Conservation (phyloP, 2,888 invertebrate genomes). For the Apodemia mormo region DNA sequence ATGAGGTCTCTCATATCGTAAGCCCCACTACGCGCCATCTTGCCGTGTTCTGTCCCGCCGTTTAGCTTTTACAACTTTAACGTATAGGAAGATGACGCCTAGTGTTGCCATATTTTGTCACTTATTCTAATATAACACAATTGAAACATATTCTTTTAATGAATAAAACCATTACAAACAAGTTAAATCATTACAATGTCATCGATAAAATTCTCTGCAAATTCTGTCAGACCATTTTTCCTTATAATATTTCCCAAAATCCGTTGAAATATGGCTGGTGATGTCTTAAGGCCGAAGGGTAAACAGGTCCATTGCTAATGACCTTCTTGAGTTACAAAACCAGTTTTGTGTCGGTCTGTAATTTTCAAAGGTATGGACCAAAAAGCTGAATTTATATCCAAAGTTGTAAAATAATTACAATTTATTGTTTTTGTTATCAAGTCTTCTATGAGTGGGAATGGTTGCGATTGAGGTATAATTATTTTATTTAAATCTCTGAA, state of each 20-base stretch:
- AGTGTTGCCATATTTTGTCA: too few species aligned
- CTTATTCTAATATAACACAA: too few species aligned
- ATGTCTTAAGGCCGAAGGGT: constrained; percentile 44
- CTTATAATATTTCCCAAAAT: constrained; percentile 30
- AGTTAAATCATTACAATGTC: too few species aligned
- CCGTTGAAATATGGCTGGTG: constrained; percentile 43
- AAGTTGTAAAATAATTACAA: constrained; percentile 45
- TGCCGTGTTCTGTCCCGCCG: too few species aligned
- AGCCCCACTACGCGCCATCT: too few species aligned
- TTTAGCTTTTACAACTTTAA: too few species aligned
- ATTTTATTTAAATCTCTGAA: constrained; percentile 15
- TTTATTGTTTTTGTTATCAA: constrained; percentile 46
- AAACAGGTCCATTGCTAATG: constrained; percentile 40
- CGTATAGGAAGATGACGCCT: too few species aligned
- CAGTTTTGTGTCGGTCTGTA: constrained; percentile 47
- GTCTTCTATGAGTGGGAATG: constrained; percentile 31
- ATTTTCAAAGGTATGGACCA: constrained; percentile 51
- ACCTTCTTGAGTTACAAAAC: constrained; percentile 38
- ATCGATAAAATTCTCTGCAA: constrained; percentile 26
- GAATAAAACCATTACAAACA: too few species aligned
- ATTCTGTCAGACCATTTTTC: constrained; percentile 27
- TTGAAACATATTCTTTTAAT: too few species aligned
- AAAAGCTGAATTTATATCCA: constrained; percentile 54
- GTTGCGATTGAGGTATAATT: constrained; percentile 1
- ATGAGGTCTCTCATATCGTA: too few species aligned